Base-by-base conservation (phyloP, 2,888 invertebrate genomes). In the Volucella inanis region DNA sequence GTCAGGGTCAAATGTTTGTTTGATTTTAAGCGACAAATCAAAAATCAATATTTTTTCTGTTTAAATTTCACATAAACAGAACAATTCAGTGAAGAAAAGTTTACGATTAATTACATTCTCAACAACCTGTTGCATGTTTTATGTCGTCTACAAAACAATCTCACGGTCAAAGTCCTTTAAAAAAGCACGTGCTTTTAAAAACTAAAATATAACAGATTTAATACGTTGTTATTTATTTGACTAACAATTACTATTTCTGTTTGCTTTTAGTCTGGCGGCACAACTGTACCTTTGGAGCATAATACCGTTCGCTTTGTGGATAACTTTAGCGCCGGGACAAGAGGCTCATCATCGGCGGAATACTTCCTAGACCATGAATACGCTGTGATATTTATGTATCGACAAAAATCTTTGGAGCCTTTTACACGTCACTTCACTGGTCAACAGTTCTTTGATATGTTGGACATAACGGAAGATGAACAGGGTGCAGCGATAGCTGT, bases 251-350 rank as follows among this genome's bases (percentile, higher is more conserved):
- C 41, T 61, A 70, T 43, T 55, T 50, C 72, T 39, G 43, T 72
- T 59, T 3, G 59, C 87, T 68, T 65, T 10, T 92, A 96, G 96
- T 98, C 98, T 81, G 99, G 99, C 49, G 99, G 99, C 71, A 99
- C 99, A 4, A 98, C 97, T 47, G 97, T 99, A 6, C 99, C 99
- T 0, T 92, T 99, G 74, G 99, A 99, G 91, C 97, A 98, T 91
- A 97, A 98, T 91, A 98, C 99, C 0, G 99, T 99, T 0, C 94
- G 99, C 65, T 99, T 97, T 92, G 98, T 99, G 72, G 99, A 99
- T 92, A 99, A 99, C 93, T 99, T 99, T 92, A 99, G 99, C 92
- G 97, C 98, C 15, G 99, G 99, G 57, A 98, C 96, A 0, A 94
- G 99, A 87, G 99, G 99, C 22, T 95, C 99, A 0, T 95, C 97